Evolutionary conservation across 2,888 invertebrate genomes (phyloP), one percentile per base, ranked within the genome.

Genomic region (Eupithecia vulgata): DNA sequence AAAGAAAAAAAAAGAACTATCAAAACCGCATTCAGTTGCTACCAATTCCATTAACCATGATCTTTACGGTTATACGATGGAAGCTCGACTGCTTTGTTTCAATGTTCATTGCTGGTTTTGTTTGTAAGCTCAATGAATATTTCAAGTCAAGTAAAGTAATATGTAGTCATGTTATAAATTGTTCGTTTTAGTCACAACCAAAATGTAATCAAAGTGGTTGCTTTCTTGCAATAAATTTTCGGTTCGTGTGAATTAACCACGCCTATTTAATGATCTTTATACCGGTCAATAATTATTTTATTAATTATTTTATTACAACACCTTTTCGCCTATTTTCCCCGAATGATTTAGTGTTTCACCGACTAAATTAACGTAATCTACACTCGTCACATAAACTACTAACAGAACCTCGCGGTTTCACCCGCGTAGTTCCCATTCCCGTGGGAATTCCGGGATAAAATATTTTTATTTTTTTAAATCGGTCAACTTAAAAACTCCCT

Each of bases 241-340:
- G 76, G 80, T 83, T 88, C 89, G 92, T 90, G 93, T 92, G 91
- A 93, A 91, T 78, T 82, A 76, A 80, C 90, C 91, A 89, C 93
- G 90, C 92, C 92, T 81, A 74, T 83, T 78, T 78, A 85, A 85
- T 87, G 87, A 87, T 88, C 87, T 86, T 87, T 83, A 81, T 74
- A 81, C 85, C 83, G 79, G 81, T 86, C 88, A 87, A 87, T 92
- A 90, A 93, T 92, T 90, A 92, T 91, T 92, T 90, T 90, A 92
- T 91, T 93, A 91, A 90, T 89, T n/a, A n/a, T n/a, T n/a, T n/a
- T n/a, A n/a, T 89, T 86, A 88, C 84, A 85, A 86, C 89, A 89
- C 88, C 88, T 91, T 89, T 90, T 90, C 85, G 85, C 85, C 87
- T 86, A 86, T 88, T 90, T 87, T 82, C 84, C 82, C 79, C 69